Evolutionary conservation across 2,888 invertebrate species (phyloP).

Genomic region (Machimus rusticus): DNA sequence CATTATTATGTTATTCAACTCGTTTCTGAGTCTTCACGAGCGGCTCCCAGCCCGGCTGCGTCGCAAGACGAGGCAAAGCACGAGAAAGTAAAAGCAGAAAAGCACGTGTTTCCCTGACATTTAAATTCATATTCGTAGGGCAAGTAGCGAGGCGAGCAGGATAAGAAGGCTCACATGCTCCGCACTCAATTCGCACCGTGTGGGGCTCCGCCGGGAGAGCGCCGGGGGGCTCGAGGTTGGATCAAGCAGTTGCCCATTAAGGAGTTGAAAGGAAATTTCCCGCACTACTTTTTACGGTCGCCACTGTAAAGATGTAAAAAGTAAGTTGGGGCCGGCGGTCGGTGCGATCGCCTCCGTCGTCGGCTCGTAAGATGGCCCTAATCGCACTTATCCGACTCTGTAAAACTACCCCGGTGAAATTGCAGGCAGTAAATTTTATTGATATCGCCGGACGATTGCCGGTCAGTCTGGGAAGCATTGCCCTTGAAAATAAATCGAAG

Average conservation of each 20-base stretch:
- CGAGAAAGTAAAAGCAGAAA: conserved; percentile 21
- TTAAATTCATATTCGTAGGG: conserved; percentile 22
- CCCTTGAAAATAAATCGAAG: neutral
- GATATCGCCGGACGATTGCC: neutral
- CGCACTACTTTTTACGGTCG: neutral
- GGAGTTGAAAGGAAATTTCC: neutral
- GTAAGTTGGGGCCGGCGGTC: neutral
- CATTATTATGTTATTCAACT: neutral
- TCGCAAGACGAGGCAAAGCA: conserved; percentile 6
- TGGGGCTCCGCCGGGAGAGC: neutral
- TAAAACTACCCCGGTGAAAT: neutral
- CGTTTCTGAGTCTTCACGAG: neutral
- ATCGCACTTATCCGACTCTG: neutral
- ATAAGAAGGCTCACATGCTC: neutral
- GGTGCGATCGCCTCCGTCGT: neutral
- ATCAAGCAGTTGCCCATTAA: neutral
- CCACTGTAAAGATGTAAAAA: neutral
- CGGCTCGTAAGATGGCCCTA: neutral
- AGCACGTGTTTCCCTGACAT: conserved; percentile 32
- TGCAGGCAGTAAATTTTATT: neutral
- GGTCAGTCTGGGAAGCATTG: neutral
- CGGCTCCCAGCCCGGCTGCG: neutral
- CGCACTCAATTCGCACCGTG: neutral
- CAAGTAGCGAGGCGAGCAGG: neutral
- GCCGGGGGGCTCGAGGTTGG: neutral